phyloP scores from a whole-genome alignment of 2,113 vertebrate species.

The Notechis scutatus region DNA sequence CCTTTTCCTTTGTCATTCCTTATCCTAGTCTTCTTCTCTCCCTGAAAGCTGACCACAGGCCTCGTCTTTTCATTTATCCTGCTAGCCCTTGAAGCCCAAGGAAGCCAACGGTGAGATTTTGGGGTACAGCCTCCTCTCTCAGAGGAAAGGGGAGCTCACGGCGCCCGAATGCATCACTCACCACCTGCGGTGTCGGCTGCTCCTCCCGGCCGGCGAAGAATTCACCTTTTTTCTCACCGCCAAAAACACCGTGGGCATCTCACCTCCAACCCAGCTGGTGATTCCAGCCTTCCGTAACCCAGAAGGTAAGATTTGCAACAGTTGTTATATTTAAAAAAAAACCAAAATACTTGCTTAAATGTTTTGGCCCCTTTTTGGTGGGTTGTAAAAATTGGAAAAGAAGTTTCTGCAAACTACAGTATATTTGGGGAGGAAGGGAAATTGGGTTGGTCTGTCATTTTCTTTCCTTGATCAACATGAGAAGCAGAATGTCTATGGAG shows the following conservation, averaged over 20 bases:
- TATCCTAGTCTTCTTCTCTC: not conserved
- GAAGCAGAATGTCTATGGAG: too few relatives aligned
- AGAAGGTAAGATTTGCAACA: slow-evolving; percentile 7
- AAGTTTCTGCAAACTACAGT: not conserved
- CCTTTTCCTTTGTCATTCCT: not conserved
- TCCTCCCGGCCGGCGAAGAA: not conserved
- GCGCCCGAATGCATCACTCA: not conserved
- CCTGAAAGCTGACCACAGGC: not conserved
- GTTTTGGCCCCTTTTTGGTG: not conserved
- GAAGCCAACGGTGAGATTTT: slow-evolving; percentile 35
- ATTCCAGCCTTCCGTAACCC: not conserved
- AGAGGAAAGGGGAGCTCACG: not conserved
- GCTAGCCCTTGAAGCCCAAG: slow-evolving; percentile 22
- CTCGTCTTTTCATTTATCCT: not conserved
- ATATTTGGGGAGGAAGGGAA: not conserved
- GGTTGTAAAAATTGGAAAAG: not conserved
- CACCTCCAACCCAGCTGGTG: slow-evolving; percentile 1
- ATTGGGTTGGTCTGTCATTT: not conserved
- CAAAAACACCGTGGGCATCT: not conserved
- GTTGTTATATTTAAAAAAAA: not conserved
- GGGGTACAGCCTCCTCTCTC: slow-evolving; percentile 24
- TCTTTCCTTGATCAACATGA: not conserved
- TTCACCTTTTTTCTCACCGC: slow-evolving; percentile 7
- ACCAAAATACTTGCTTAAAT: not conserved
- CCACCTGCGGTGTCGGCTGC: not conserved